Percentiles rank a stretch among this genome's conserved stretches.
Evolutionary conservation across 1,140 invertebrate genomes (phyloP).

Genomic region (Schmidtea mediterranea): DNA sequence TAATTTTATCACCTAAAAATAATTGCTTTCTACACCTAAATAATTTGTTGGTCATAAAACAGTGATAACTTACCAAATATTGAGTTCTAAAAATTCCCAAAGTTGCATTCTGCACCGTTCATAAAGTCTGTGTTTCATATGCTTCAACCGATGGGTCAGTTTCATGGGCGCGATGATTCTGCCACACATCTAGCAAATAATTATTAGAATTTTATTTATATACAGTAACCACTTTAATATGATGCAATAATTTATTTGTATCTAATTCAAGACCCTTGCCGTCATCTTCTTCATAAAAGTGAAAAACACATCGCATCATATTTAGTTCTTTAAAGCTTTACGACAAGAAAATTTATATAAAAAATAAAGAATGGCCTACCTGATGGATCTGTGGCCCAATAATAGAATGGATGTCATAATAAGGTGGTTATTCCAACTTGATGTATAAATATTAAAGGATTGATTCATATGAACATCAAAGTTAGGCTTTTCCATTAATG

Average conservation of each 20-base stretch:
- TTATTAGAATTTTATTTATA: neutral
- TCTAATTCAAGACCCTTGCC: constrained; percentile 15
- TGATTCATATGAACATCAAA: too few species aligned
- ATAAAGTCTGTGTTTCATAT: constrained; percentile 14
- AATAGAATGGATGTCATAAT: too few species aligned
- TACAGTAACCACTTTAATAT: constrained; percentile 13
- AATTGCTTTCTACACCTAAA: too few species aligned
- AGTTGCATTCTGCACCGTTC: constrained; percentile 15
- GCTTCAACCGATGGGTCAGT: constrained; percentile 15
- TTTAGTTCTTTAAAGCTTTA: constrained; percentile 18
- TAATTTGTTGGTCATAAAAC: too few species aligned
- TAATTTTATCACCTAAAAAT: too few species aligned
- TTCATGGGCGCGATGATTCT: constrained; percentile 16
- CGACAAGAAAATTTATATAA: too few species aligned
- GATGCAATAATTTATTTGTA: constrained; percentile 12
- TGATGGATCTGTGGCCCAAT: too few species aligned
- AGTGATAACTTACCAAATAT: constrained; percentile 18
- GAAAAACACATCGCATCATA: constrained; percentile 14
- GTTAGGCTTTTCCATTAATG: too few species aligned
- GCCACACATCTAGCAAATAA: constrained; percentile 13
- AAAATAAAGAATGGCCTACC: too few species aligned
- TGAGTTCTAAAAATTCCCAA: constrained; percentile 15
- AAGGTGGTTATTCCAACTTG: too few species aligned
- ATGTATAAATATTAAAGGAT: too few species aligned
- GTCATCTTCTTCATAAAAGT: constrained; percentile 14